Conservation (phyloP, 2,888 invertebrate genomes). For the Tipula vernalis region DNA sequence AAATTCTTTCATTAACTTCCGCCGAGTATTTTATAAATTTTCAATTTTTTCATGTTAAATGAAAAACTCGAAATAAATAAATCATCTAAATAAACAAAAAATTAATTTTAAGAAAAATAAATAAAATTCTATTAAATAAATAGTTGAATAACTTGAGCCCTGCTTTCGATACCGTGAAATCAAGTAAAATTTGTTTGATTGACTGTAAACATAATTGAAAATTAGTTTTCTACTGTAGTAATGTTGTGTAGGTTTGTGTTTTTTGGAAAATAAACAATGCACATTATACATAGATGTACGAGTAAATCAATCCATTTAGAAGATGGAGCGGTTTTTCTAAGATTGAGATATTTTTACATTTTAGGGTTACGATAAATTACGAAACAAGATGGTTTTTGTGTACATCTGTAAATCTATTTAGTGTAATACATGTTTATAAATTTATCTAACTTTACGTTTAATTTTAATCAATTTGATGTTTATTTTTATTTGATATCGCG, state of each 20-base stretch:
- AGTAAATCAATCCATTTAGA: not conserved
- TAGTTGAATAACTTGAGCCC: not conserved
- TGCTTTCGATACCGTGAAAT: not conserved
- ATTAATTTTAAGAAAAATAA: not conserved
- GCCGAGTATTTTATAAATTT: not conserved
- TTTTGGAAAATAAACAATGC: not conserved
- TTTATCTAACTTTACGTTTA: not conserved
- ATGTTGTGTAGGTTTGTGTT: not conserved
- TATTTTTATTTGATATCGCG: not conserved
- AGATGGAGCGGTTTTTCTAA: not conserved
- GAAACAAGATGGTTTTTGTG: not conserved
- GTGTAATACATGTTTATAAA: not conserved
- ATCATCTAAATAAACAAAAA: not conserved
- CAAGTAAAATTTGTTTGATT: not conserved
- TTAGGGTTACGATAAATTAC: not conserved
- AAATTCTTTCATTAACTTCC: not conserved
- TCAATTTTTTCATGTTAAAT: not conserved
- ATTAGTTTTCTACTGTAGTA: not conserved
- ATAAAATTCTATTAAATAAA: not conserved
- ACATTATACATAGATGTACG: not conserved
- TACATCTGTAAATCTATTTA: not conserved
- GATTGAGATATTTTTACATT: not conserved
- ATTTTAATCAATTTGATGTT: not conserved
- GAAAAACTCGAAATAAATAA: not conserved
- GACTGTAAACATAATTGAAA: not conserved